These are phyloP conservation scores for Pterobdella sp. DNA, from an alignment of 2,888 invertebrate species.

Conservation along the genomic window DNA sequence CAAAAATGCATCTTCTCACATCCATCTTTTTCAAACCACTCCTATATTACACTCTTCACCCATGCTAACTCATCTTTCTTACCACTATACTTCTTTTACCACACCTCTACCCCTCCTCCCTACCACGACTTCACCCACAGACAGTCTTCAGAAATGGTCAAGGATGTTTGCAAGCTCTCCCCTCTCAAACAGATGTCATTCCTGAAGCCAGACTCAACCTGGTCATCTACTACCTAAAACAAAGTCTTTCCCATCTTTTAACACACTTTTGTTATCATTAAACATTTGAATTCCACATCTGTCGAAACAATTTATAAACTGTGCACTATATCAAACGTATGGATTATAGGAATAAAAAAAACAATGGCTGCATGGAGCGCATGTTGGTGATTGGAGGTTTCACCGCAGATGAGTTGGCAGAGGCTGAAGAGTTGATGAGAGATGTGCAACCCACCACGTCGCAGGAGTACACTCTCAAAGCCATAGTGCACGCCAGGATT, in stretches of 20 bases:
- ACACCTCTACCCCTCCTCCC: not conserved
- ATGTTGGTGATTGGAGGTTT: no score
- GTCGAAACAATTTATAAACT: no score
- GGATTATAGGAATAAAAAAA: no score
- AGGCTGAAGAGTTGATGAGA: slow-evolving; percentile 79
- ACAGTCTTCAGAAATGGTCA: slow-evolving; percentile 90
- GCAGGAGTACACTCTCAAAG: slow-evolving; percentile 90
- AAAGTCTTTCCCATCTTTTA: slow-evolving; percentile 55
- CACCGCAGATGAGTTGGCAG: slow-evolving; percentile 66
- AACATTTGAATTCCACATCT: no score
- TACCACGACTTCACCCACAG: slow-evolving; percentile 38
- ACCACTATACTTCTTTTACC: not conserved
- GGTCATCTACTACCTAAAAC: slow-evolving; percentile 83
- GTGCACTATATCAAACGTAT: no score
- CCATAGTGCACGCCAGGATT: slow-evolving; percentile 65
- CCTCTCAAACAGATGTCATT: slow-evolving; percentile 82
- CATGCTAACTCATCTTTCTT: not conserved
- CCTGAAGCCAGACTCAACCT: slow-evolving; percentile 92
- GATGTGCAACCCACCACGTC: slow-evolving; percentile 86
- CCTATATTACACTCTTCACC: not conserved
- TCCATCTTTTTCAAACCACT: not conserved
- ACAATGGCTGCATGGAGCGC: no score
- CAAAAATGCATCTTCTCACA: no score
- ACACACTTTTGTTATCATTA: no score
- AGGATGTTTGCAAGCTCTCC: slow-evolving; percentile 83